Evolutionary conservation across 2,797 vertebrate genomes (phyloP).

Genomic region (Macroramphosus scolopax): DNA sequence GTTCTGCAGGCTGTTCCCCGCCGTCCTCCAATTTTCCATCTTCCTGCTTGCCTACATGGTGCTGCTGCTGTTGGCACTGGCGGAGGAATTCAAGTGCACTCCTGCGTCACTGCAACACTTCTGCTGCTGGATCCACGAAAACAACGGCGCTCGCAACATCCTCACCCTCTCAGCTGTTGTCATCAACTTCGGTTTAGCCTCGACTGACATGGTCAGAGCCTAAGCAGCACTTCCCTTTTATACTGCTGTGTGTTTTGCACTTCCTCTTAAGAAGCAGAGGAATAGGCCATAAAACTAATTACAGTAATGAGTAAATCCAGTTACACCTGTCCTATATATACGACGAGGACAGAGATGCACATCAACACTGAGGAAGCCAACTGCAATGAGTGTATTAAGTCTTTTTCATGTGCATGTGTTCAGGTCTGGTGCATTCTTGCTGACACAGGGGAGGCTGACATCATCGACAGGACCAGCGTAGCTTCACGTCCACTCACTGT

Average conservation of each 20-base stretch:
- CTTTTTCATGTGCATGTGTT: background rate
- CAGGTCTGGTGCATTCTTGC: conserved; percentile 75
- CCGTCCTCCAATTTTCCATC: conserved; percentile 65
- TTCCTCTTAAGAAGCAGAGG: too few relatives aligned
- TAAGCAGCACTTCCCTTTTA: too few relatives aligned
- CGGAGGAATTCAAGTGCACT: conserved; percentile 75
- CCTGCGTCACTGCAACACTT: conserved; percentile 66
- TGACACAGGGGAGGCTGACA: conserved; percentile 39
- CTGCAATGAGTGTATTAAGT: too few relatives aligned
- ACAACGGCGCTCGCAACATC: conserved; percentile 75
- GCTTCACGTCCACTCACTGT: conserved; percentile 46
- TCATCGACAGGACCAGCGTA: conserved; percentile 24
- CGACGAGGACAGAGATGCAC: too few relatives aligned
- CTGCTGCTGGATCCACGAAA: conserved; percentile 80
- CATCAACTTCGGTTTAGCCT: conserved; percentile 73
- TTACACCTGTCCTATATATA: too few relatives aligned
- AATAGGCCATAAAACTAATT: too few relatives aligned
- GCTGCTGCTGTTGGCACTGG: conserved; percentile 72
- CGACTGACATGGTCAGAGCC: conserved; percentile 72
- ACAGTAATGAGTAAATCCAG: too few relatives aligned
- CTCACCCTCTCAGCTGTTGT: conserved; percentile 73
- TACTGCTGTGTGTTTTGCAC: too few relatives aligned
- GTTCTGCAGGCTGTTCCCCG: conserved; percentile 57
- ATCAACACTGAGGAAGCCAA: too few relatives aligned
- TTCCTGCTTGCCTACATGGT: conserved; percentile 72